phyloP scores from a whole-genome alignment of 2,888 invertebrate species.

The Capitulum mitella region DNA sequence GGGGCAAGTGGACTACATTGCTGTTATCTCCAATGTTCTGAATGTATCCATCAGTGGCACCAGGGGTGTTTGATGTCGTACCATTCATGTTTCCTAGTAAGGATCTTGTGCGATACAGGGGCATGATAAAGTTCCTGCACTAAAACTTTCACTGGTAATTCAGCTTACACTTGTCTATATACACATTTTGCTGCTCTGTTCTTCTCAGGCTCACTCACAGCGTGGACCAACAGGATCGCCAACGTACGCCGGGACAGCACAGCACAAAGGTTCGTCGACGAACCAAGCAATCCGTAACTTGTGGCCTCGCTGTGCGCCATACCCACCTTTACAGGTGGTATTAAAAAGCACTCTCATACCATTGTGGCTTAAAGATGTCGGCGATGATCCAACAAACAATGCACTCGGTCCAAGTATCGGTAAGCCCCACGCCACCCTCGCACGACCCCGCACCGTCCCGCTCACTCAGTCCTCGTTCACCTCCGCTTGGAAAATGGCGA shows the following conservation, averaged over 20 bases:
- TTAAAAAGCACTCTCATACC: neutral
- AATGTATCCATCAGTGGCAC: conserved; percentile 39
- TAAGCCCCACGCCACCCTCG: neutral
- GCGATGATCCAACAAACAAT: neutral
- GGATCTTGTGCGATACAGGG: conserved; percentile 45
- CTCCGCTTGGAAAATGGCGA: conserved; percentile 13
- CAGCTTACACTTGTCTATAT: neutral
- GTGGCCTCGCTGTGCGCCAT: neutral
- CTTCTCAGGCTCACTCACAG: neutral
- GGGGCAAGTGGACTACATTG: conserved; percentile 33
- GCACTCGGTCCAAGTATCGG: neutral
- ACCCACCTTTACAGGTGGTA: neutral
- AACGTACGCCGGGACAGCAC: neutral
- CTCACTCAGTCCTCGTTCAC: conserved; percentile 15
- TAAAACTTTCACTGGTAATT: neutral
- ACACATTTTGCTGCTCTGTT: neutral
- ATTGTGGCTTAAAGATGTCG: neutral
- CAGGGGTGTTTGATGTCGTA: conserved; percentile 37
- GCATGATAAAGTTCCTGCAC: conserved; percentile 39
- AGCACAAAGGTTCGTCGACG: conserved; percentile 6
- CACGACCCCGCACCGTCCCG: conserved; percentile 24
- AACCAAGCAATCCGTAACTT: neutral
- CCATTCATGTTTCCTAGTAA: conserved; percentile 46
- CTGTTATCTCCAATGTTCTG: conserved; percentile 38
- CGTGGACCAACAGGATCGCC: neutral